Base-by-base conservation (phyloP, 2,888 invertebrate genomes). In the Spatulosminthurus flaviceps region DNA sequence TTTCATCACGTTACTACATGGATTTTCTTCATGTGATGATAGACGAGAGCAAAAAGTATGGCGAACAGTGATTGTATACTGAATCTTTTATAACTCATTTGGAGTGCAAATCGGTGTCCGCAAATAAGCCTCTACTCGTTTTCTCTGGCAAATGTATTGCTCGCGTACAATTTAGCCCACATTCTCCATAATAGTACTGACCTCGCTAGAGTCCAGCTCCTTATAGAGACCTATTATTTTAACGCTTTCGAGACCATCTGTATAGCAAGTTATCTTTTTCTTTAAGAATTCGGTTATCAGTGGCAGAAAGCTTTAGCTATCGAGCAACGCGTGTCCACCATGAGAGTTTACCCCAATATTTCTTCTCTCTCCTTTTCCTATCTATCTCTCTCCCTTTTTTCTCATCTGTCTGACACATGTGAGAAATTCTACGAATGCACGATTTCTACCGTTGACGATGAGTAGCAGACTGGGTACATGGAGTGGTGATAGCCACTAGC, bases 21-120 rank as follows among this genome's bases (percentile, higher is more conserved):
- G 19, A 51, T 51, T 19, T 51, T 51, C 16, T 2, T 19, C 51
- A 51, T 19, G 51, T 51, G 51, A 51, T 51, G 51, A 51, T 51
- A n/a, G 51, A 51, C 19, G n/a, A 13, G 9, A 19, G n/a, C 4
- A 51, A 51, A 51, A 51, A 51, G 34, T 34, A 34, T 7, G 34
- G 34, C 51, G 1, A n/a, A 19, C 51, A 13, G 51, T 51, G 51
- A 51, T 51, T 51, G 51, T 51, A 51, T 51, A 51, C 51, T 51
- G 51, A 51, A 51, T 51, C 51, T 51, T 51, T 51, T 51, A 51
- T 51, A 51, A 51, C 51, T 51, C 51, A 51, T 51, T 51, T n/a
- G 51, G 51, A 51, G 51, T 51, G 51, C 51, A 51, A 51, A 51
- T 51, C 51, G 51, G 16, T 51, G 51, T 19, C 19, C 16, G 51